Conservation (phyloP, 2,888 invertebrate genomes). For the Rhamphomyia laevipes region DNA sequence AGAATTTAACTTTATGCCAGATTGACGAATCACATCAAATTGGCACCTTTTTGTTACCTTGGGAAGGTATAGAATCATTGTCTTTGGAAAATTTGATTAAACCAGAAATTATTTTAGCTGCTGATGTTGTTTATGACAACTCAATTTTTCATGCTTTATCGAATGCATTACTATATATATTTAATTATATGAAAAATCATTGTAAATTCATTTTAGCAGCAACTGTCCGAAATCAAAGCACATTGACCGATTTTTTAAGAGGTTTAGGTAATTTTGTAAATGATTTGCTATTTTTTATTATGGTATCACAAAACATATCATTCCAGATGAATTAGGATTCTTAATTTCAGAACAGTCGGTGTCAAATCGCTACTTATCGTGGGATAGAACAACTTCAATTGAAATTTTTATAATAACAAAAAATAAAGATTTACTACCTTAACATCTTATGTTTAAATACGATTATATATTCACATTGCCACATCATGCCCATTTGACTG, state of each 20-base stretch:
- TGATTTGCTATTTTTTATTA: no score
- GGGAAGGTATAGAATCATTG: constrained; percentile 39
- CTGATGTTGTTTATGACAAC: constrained; percentile 50
- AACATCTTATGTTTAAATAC: no score
- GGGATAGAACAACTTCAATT: no score
- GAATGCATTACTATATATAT: constrained; percentile 37
- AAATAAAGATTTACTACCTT: no score
- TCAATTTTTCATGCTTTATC: constrained; percentile 40
- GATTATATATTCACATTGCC: no score
- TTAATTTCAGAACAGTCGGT: no score
- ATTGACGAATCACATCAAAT: background rate
- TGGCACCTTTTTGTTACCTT: constrained; percentile 29
- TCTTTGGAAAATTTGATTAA: constrained; percentile 22
- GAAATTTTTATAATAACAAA: no score
- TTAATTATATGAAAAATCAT: constrained; percentile 23
- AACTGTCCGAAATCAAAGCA: constrained; percentile 53
- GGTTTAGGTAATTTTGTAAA: constrained; percentile 39
- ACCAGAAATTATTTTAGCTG: constrained; percentile 44
- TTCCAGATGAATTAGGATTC: no score
- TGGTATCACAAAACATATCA: no score
- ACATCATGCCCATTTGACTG: no score
- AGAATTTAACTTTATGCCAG: background rate
- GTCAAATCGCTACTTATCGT: no score
- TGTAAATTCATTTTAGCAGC: constrained; percentile 43
- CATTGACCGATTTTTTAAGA: constrained; percentile 45